Evolutionary conservation across 2,888 invertebrate genomes (phyloP).

Genomic region (Saturnia japonica): DNA sequence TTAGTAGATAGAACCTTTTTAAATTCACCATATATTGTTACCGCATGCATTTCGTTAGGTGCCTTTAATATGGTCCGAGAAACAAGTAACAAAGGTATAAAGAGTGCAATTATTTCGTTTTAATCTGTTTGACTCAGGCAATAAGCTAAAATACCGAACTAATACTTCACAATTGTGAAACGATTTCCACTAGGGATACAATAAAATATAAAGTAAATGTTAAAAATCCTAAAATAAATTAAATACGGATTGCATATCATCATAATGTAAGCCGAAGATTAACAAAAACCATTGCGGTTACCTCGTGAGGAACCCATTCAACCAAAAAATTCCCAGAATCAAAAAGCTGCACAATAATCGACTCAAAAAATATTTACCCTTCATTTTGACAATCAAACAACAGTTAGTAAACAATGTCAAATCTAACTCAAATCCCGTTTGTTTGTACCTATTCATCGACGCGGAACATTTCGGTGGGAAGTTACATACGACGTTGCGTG

Average conservation of each 20-base stretch:
- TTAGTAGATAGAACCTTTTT: too few relatives aligned
- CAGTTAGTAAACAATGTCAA: not conserved
- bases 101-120: not conserved
- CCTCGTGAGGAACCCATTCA: not conserved
- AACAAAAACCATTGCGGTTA: not conserved
- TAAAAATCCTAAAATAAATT: not conserved
- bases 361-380: not conserved
- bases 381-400: not conserved
- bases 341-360: not conserved
- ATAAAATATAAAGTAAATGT: not conserved
- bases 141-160: not conserved
- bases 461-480: constrained; percentile 7
- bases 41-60: not conserved
- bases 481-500: constrained; percentile 1
- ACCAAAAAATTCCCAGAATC: not conserved
- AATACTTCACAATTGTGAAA: not conserved
- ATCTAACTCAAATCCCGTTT: constrained; percentile 4
- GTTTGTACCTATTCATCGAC: constrained; percentile 4
- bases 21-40: too few relatives aligned
- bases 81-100: not conserved
- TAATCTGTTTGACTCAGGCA: not conserved
- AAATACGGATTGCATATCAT: not conserved
- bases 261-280: not conserved
- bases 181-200: not conserved
- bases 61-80: not conserved